Percentiles rank a stretch among this genome's conserved stretches.
Conservation (phyloP, 2,797 vertebrate species). For the Lates japonicus region DNA sequence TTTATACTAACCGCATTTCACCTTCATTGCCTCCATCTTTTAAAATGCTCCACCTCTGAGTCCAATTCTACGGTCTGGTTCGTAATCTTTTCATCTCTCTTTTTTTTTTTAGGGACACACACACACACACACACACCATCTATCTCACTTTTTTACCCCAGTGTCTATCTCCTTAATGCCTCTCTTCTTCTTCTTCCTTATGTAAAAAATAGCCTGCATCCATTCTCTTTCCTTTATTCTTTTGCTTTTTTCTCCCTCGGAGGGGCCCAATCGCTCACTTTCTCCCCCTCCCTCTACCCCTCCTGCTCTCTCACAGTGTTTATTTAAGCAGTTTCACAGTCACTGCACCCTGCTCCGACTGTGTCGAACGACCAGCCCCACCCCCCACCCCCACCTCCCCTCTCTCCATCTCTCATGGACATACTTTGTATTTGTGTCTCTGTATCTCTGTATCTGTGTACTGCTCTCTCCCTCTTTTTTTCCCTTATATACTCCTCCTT, state of each 20-base stretch:
- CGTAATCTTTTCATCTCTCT: slow-evolving; percentile 62
- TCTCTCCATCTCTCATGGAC: slow-evolving; percentile 42
- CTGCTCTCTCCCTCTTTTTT: slow-evolving; percentile 23
- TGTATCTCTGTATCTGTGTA: slow-evolving; percentile 31
- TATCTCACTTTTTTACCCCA: slow-evolving; percentile 38
- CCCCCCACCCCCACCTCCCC: slow-evolving; percentile 20
- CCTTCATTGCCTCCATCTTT: slow-evolving; percentile 62
- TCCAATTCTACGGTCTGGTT: slow-evolving; percentile 51
- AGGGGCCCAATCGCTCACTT: slow-evolving; percentile 26
- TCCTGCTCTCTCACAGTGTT: slow-evolving; percentile 75
- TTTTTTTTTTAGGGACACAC: slow-evolving; percentile 48
- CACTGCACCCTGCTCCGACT: slow-evolving; percentile 73
- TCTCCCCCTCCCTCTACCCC: slow-evolving; percentile 22
- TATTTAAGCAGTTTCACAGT: slow-evolving; percentile 84
- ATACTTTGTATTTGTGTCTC: slow-evolving; percentile 56
- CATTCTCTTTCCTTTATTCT: slow-evolving; percentile 37
- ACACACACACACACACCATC: slow-evolving; percentile 47
- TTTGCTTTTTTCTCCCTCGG: slow-evolving; percentile 43
- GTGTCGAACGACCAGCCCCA: slow-evolving; percentile 55
- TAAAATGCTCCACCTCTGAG: slow-evolving; percentile 47
- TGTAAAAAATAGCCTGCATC: slow-evolving; percentile 37
- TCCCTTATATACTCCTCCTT: slow-evolving; percentile 31
- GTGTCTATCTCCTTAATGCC: slow-evolving; percentile 21
- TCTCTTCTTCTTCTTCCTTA: slow-evolving; percentile 31
- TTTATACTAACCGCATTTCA: slow-evolving; percentile 58